phyloP scores from a whole-genome alignment of 1,140 invertebrate genomes.

The Achatina immaculata region DNA sequence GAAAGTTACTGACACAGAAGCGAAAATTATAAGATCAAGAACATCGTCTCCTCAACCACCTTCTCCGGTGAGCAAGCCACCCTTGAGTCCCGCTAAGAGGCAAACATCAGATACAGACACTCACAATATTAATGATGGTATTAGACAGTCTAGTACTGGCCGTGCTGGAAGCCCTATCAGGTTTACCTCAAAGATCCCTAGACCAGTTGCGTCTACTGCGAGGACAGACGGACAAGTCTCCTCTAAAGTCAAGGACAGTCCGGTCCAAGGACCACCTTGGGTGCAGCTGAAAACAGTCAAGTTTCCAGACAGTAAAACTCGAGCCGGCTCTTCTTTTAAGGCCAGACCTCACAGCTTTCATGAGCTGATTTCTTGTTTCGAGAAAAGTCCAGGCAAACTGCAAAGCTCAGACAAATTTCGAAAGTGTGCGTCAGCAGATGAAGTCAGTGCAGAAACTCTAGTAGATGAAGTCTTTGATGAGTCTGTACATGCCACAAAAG shows the following conservation, averaged over 20 bases:
- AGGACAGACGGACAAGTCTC: background rate
- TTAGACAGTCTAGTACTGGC: background rate
- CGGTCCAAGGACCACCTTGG: background rate
- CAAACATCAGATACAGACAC: slow-evolving; percentile 20
- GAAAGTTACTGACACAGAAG: background rate
- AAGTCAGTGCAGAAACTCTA: slow-evolving; percentile 46
- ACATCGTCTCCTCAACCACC: slow-evolving; percentile 1
- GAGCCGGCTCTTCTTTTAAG: background rate
- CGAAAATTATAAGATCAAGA: background rate
- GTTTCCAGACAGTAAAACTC: background rate
- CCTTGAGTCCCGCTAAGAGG: background rate
- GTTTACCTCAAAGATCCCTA: background rate
- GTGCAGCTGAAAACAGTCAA: background rate
- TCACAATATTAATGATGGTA: background rate
- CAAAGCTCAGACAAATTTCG: slow-evolving; percentile 45
- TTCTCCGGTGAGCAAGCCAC: slow-evolving; percentile 14
- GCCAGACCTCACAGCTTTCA: slow-evolving; percentile 64
- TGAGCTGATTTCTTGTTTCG: slow-evolving; percentile 20
- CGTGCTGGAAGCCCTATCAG: background rate
- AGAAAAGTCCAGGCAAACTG: slow-evolving; percentile 32
- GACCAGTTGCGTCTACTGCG: background rate
- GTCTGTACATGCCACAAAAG: too few species aligned
- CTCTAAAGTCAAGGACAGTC: background rate
- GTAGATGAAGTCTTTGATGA: slow-evolving; percentile 50
- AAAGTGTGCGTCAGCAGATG: slow-evolving; percentile 60